Evolutionary conservation across 2,888 invertebrate species (phyloP).

Genomic region (Allolobophora icterica): DNA sequence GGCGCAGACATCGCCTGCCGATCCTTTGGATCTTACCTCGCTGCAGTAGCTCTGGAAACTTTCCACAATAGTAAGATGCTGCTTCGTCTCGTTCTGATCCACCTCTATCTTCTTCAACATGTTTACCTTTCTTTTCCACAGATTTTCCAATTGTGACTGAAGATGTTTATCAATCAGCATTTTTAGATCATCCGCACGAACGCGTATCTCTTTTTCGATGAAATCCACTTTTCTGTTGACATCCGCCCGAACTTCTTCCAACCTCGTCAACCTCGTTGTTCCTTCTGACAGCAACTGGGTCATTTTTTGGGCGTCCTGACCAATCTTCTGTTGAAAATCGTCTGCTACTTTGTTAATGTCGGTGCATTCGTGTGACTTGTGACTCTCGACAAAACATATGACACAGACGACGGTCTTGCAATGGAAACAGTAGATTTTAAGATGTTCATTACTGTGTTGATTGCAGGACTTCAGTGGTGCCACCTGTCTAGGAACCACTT

Average conservation of each 20-base stretch:
- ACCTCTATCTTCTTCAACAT: neutral
- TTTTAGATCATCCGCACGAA: neutral
- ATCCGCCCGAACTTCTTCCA: neutral
- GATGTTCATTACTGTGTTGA: neutral
- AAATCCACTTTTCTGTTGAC: neutral
- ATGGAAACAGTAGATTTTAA: neutral
- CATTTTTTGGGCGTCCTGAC: neutral
- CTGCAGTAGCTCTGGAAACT: neutral
- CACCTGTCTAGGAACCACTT: neutral
- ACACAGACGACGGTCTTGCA: neutral
- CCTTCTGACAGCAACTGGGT: neutral
- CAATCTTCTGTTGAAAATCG: slow-evolving; percentile 8
- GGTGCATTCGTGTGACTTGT: slow-evolving; percentile 8
- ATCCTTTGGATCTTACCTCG: neutral
- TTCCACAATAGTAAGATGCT: neutral
- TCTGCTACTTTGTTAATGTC: neutral
- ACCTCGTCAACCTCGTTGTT: neutral
- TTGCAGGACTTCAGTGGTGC: neutral
- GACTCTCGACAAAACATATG: slow-evolving; percentile 2
- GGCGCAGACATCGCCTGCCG: neutral
- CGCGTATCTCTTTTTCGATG: neutral
- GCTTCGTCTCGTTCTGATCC: neutral
- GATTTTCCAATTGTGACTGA: neutral
- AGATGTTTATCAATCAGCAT: neutral
- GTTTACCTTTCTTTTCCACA: neutral